Evolutionary conservation across 2,888 invertebrate species (phyloP).

Genomic region (Listrodromus nycthemerus): DNA sequence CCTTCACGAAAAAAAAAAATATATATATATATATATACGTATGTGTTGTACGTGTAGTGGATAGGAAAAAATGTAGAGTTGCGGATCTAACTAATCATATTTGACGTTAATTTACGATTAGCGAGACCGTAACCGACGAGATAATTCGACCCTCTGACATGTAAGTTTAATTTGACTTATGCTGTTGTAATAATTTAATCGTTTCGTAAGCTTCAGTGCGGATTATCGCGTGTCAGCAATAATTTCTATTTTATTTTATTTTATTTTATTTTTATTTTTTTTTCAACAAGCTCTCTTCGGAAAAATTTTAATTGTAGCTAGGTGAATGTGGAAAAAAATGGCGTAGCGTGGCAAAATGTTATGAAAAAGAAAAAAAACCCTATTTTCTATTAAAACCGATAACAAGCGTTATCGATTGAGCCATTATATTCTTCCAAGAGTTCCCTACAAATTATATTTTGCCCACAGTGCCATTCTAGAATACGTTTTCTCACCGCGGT

Average conservation of each 20-base stretch:
- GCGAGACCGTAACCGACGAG: not conserved
- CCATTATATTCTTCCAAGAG: too few relatives aligned
- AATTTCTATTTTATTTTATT: too few relatives aligned
- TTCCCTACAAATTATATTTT: not conserved
- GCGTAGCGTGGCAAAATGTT: too few relatives aligned
- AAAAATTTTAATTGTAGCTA: not conserved
- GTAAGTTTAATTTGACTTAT: not conserved
- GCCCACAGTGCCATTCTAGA: not conserved
- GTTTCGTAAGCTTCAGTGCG: not conserved
- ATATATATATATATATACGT: not conserved
- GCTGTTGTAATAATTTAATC: not conserved
- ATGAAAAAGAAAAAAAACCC: too few relatives aligned
- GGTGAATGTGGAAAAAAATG: too few relatives aligned
- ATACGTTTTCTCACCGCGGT: not conserved
- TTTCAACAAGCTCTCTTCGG: not conserved
- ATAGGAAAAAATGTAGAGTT: slow-evolving; percentile 2
- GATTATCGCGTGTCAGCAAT: not conserved
- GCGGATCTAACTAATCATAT: slow-evolving; percentile 47
- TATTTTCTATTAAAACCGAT: too few relatives aligned
- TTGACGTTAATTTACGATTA: slow-evolving; percentile 46
- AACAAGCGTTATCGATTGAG: too few relatives aligned
- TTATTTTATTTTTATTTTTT: not conserved
- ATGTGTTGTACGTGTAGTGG: not conserved
- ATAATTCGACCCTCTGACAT: not conserved
- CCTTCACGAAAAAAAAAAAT: slow-evolving; percentile 33